A percentile compares a stretch with the other conserved stretches of the same genome.
Conservation (phyloP, 2,797 vertebrate genomes). For the Oceanodroma leucorhoa region DNA sequence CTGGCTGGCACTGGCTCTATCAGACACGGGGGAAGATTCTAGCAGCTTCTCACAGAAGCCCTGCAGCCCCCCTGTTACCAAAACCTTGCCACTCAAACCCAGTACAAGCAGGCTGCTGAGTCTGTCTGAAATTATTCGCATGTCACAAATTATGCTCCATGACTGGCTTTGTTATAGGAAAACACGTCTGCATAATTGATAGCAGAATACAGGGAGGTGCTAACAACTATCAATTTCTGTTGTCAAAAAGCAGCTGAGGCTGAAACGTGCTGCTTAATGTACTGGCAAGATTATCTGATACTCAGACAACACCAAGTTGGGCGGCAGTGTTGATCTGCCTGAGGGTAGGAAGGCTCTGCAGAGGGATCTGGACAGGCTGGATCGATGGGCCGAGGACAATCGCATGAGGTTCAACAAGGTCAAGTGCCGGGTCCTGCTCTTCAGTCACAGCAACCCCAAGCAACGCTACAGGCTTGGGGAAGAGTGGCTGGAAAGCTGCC, state of each 20-base stretch:
- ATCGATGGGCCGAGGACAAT: too few relatives aligned
- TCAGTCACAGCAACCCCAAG: too few relatives aligned
- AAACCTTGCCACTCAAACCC: neutral
- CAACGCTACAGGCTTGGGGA: too few relatives aligned
- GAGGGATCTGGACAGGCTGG: too few relatives aligned
- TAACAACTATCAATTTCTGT: conserved; percentile 40
- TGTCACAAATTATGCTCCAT: conserved; percentile 16
- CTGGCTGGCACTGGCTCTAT: neutral
- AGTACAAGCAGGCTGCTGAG: neutral
- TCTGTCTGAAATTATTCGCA: conserved; percentile 20
- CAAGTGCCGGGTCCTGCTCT: too few relatives aligned
- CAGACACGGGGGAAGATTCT: neutral
- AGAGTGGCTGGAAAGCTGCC: too few relatives aligned
- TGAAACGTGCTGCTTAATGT: conserved; percentile 25
- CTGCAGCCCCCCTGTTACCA: neutral
- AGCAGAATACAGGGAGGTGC: conserved; percentile 32
- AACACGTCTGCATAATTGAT: conserved; percentile 35
- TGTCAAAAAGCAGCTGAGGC: conserved; percentile 19
- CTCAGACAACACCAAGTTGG: too few relatives aligned
- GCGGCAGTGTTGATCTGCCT: too few relatives aligned
- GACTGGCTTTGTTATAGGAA: conserved; percentile 40
- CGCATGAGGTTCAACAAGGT: too few relatives aligned
- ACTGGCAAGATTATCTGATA: neutral
- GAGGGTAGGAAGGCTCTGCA: too few relatives aligned
- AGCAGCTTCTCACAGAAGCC: neutral